Base-by-base conservation (phyloP, 1,140 invertebrate species). In the Heterodera schachtii region DNA sequence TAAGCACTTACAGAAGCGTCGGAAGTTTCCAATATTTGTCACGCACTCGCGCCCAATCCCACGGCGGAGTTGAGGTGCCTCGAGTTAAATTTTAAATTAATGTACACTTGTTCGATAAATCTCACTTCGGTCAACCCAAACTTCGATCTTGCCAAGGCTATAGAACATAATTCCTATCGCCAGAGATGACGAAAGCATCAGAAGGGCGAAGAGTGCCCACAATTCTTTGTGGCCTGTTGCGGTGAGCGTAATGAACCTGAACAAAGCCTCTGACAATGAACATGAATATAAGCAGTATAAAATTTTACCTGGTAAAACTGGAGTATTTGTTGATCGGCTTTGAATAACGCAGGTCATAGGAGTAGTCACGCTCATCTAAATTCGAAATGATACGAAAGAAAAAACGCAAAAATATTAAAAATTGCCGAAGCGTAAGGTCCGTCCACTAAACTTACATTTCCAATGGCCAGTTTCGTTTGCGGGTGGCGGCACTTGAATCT, bases 101-200 rank as follows among this genome's bases (percentile, higher is more conserved):
- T 60, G 8, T 60, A 16, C 13, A 9, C 57, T 9, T 60, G 11
- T 60, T 60, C 31, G 21, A 8, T 43, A 44, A 80, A 11, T 41
- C 47, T 21, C 74, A 82, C 81, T 82, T 74, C 86, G 79, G 77
- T 87, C 86, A 47, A 88, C 66, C 86, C 86, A 87, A 73, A 87
- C 78, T 77, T 87, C 86, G 60, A 80, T 76, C 46, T 84, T 84
- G n/a, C 82, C 80, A 67, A 88, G 80, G 67, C 86, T 87, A 60
- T 75, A 74, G 66, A 78, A 86, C 2, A 75, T 79, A 41, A 81
- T 80, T 57, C 81, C 82, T 47, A 83, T 66, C 79, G 87, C 84
- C 5, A 81, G 66, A 11, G 21, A 3, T 21, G 19, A 41, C 13
- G 67, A 82, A 60, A 52, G 16, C n/a, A 16, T 4, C 41, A 79